Percentiles rank a stretch among this genome's conserved stretches.
These are phyloP conservation scores for Picus viridis DNA, from an alignment of 2,797 vertebrate species.

Conservation along the genomic window DNA sequence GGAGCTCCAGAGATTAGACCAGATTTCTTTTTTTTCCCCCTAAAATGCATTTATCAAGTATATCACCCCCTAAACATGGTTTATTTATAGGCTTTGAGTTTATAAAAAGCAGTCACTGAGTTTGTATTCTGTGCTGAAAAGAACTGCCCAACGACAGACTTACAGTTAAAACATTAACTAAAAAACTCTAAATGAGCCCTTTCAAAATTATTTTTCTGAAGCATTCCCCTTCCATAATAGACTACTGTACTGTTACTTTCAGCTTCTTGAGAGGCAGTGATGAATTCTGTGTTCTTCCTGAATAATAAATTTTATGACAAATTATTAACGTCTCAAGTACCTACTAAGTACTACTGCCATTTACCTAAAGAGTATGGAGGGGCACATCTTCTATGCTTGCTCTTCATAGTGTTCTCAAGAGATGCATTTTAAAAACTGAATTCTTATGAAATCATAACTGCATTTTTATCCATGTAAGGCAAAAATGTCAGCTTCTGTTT, in stretches of 20 bases:
- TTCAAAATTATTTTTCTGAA: neutral
- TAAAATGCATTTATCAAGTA: neutral
- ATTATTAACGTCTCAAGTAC: neutral
- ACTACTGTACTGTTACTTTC: neutral
- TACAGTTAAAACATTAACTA: neutral
- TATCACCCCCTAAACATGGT: neutral
- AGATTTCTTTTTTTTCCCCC: neutral
- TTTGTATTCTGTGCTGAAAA: neutral
- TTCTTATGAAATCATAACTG: neutral
- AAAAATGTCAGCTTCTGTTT: neutral
- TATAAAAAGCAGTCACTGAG: neutral
- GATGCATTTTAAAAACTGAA: neutral
- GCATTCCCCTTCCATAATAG: neutral
- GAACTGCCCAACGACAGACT: neutral
- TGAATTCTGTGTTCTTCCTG: neutral
- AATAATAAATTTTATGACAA: neutral
- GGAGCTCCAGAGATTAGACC: neutral
- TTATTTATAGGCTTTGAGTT: neutral
- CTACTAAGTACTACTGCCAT: neutral
- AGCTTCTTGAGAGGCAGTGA: neutral
- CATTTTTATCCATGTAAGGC: neutral
- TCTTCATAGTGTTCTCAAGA: neutral
- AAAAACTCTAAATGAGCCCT: neutral
- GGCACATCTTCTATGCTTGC: neutral
- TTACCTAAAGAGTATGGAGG: neutral